Evolutionary conservation across 2,113 vertebrate species (phyloP).

Genomic region (Ciconia maguari): DNA sequence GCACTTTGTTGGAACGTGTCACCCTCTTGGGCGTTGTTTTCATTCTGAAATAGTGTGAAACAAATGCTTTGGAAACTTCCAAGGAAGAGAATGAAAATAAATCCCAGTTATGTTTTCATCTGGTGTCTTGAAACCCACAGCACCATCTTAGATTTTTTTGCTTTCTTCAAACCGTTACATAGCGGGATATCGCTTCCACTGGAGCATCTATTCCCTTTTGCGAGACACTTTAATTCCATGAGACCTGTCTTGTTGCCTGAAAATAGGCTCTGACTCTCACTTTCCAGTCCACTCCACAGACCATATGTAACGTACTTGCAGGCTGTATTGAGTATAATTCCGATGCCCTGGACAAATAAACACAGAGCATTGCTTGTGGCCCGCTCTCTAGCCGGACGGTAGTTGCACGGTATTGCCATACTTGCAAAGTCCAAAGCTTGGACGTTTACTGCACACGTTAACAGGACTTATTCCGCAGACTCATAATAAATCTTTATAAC

Average conservation of each 20-base stretch:
- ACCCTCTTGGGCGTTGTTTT: background rate
- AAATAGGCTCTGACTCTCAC: background rate
- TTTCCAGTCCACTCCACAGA: background rate
- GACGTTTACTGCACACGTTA: conserved; percentile 78
- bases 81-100: background rate
- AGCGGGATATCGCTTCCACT: background rate
- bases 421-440: conserved; percentile 76
- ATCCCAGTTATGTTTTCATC: background rate
- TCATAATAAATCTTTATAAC: conserved; percentile 88
- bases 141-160: background rate
- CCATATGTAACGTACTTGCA: background rate
- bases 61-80: background rate
- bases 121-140: background rate
- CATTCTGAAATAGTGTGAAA: background rate
- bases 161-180: background rate
- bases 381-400: background rate
- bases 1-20: background rate
- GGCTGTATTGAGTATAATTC: no score
- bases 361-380: background rate
- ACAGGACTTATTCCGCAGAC: conserved; percentile 82
- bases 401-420: background rate
- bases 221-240: background rate
- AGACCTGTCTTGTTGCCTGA: background rate
- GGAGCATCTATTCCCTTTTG: background rate
- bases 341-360: background rate